A percentile compares a stretch with the other conserved stretches of the same genome.
phyloP scores from a whole-genome alignment of 2,888 invertebrate genomes.

The Polydrusus cervinus region DNA sequence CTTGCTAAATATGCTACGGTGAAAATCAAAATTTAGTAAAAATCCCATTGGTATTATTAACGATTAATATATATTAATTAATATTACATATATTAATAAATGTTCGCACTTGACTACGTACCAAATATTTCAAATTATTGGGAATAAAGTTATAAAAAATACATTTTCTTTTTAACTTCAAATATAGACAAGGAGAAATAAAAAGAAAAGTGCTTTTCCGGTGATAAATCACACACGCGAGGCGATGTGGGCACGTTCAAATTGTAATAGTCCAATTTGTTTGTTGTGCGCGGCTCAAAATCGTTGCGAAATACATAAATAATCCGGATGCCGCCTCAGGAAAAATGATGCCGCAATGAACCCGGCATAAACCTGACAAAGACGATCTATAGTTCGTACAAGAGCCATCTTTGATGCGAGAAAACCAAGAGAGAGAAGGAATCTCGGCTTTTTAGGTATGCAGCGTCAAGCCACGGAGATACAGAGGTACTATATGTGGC shows the following conservation, averaged over 20 bases:
- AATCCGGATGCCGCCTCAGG: slow-evolving; percentile 33
- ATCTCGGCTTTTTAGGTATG: no score
- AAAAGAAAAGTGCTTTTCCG: slow-evolving; percentile 1
- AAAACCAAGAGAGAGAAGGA: background rate
- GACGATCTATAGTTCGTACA: slow-evolving; percentile 2
- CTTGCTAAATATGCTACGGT: no score
- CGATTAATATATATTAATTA: no score
- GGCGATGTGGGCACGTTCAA: slow-evolving; percentile 48
- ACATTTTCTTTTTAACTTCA: background rate
- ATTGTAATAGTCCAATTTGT: slow-evolving; percentile 52
- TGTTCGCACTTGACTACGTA: no score
- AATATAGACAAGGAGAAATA: background rate
- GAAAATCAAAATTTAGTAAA: no score
- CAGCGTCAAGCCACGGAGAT: background rate
- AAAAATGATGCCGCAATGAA: slow-evolving; percentile 26
- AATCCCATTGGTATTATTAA: no score
- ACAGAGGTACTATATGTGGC: background rate
- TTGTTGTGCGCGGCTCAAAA: slow-evolving; percentile 44
- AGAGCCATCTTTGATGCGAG: background rate
- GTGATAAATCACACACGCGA: slow-evolving; percentile 22
- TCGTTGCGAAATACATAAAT: slow-evolving; percentile 43
- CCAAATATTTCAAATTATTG: no score
- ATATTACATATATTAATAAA: no score
- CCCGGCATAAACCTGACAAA: slow-evolving; percentile 30
- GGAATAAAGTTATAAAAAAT: no score